Evolutionary conservation across 37 sponge, comb jelly and placozoan species (phyloP), one percentile per base, ranked within the genome.

Genomic region (Beroe ovata): DNA sequence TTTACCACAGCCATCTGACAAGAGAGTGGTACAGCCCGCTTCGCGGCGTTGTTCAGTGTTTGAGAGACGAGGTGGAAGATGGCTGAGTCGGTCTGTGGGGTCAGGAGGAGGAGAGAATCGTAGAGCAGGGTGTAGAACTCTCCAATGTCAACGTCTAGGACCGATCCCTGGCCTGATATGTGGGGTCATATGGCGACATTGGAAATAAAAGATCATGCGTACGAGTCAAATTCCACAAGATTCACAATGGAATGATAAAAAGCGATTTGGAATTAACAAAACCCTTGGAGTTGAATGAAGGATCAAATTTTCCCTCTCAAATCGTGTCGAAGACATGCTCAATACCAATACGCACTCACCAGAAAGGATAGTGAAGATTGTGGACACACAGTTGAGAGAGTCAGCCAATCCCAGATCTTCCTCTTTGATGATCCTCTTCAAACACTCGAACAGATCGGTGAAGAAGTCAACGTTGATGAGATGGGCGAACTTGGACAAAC

Each of bases 381-480:
- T 77, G 14, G 84, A 77, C 8, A 77, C 54, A 77, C 84, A 77
- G 84, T 77, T 77, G 47, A 77, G 84, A 37, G 84, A 77, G 47
- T 77, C 84, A 37, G 84, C 41, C 3, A 77, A 35, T 23, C 41
- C 47, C 84, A 77, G 28, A 40, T 33, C 26, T 20, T 77, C 84
- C 23, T 77, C 84, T 36, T 42, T 39, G 21, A 42, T 77, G 25
- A 77, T 77, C n/a, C 54, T 77, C 54, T 77, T 77, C 54, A 77
- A 26, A 23, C 84, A 77, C 54, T 77, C 84, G 28, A 77, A 77
- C 47, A 77, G 84, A 35, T 77, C 84, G 23, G 84, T 77, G 84
- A 77, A 77, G 84, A 77, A 77, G 28, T 77, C 84, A 8, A 77
- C 84, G 54, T 77, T 77, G 3, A 77, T 77, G n/a, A 77, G 84